phyloP scores from a whole-genome alignment of 2,888 invertebrate species.

The Phytoseiulus persimilis region DNA sequence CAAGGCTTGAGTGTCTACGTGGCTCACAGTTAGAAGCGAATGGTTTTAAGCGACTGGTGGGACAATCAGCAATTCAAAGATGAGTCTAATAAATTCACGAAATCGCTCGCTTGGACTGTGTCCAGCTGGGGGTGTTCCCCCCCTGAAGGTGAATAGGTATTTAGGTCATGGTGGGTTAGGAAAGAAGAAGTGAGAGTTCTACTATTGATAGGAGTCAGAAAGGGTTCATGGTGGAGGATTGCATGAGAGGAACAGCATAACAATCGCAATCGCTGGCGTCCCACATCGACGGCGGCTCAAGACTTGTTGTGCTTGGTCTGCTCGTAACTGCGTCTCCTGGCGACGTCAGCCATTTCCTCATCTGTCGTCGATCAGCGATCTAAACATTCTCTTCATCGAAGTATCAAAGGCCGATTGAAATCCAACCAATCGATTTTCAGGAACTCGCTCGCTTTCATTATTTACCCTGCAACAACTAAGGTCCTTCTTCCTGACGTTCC shows the following conservation, averaged over 20 bases:
- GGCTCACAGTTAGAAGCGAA: background rate
- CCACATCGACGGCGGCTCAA: background rate
- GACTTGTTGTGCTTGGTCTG: background rate
- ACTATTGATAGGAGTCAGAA: background rate
- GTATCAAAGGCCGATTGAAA: background rate
- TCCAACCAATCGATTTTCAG: background rate
- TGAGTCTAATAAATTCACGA: background rate
- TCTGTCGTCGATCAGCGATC: background rate
- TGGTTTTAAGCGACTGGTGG: background rate
- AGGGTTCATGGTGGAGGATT: background rate
- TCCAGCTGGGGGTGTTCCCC: background rate
- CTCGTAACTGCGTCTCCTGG: background rate
- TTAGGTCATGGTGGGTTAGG: background rate
- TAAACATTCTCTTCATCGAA: background rate
- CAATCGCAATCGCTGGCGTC: background rate
- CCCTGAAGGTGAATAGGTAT: background rate
- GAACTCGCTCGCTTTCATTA: background rate
- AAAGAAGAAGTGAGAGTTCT: background rate
- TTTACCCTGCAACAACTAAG: background rate
- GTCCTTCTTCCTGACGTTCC: background rate
- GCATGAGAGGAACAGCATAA: background rate
- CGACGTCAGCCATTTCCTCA: too few relatives aligned
- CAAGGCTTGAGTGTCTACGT: background rate
- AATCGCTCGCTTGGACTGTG: background rate
- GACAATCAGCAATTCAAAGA: background rate